A percentile compares a stretch with the other conserved stretches of the same genome.
phyloP scores from a whole-genome alignment of 1,140 invertebrate genomes.

The Hycleus phaleratus region DNA sequence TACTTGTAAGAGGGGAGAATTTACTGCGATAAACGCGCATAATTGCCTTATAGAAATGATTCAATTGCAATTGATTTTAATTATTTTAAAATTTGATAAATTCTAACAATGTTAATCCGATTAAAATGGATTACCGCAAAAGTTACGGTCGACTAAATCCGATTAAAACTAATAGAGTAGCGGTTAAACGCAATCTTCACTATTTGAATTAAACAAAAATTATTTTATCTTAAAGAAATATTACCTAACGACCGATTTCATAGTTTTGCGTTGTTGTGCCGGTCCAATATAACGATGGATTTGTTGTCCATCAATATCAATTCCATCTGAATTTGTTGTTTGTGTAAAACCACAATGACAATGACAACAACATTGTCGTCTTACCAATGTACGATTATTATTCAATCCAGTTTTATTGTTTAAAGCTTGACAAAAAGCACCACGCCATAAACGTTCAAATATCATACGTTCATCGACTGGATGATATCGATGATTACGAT shows the following conservation, averaged over 20 bases:
- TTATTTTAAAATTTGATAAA: too few relatives aligned
- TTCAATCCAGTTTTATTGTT: conserved; percentile 35
- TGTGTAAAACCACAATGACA: conserved; percentile 28
- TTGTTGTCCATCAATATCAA: too few relatives aligned
- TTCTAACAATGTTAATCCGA: too few relatives aligned
- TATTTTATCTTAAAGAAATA: not conserved
- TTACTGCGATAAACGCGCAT: too few relatives aligned
- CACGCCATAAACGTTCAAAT: conserved; percentile 55
- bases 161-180: too few relatives aligned
- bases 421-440: conserved; percentile 45
- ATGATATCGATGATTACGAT: conserved; percentile 33
- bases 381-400: conserved; percentile 27
- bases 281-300: conserved; percentile 24
- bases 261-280: conserved; percentile 25
- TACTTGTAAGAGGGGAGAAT: too few relatives aligned
- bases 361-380: conserved; percentile 42
- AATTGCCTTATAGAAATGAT: too few relatives aligned
- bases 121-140: too few relatives aligned
- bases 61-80: too few relatives aligned
- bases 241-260: conserved; percentile 57
- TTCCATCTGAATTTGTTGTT: conserved; percentile 20
- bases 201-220: not conserved
- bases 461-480: conserved; percentile 47
- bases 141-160: too few relatives aligned
- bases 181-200: too few relatives aligned